Base-by-base conservation (phyloP, 2,113 vertebrate genomes). In the Hypocryptadius cinnamomeus region DNA sequence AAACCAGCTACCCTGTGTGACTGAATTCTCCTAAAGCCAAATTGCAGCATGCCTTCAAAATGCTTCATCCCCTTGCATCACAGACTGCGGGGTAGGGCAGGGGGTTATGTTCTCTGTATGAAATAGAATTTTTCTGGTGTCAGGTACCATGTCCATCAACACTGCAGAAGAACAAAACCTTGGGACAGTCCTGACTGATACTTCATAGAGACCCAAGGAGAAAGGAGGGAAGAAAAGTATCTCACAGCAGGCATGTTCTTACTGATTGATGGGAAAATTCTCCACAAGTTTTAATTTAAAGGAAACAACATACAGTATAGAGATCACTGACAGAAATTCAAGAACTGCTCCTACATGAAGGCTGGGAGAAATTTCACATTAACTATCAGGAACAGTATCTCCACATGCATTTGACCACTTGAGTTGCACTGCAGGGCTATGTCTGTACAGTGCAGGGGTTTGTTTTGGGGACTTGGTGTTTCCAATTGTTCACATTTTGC, bases 181-280 rank as follows among this genome's bases (percentile, higher is more conserved):
- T 70, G 47, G n/a, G 39, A 35, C 12, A 51, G 39, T 33, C 56
- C 64, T 14, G 40, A 33, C 60, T 53, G 22, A 13, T 45, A 48
- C 37, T 56, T 82, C 33, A 24, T 28, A 35, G 5, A 39, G 22
- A 39, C 2, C 4, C 17, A 77, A 66, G 31, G 25, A 72, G 20
- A 87, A 76, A 53, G 30, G 14, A 63, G 10, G n/a, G 22, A 42
- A 65, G 37, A 48, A 80, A 80, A 83, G 6, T 10, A 42, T 15
- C 0, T 0, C 10, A 47, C 6, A 44, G 15, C 14, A 53, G 39
- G 21, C 57, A 42, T 0, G 0, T 65, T 89, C 59, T 65, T 37
- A 23, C 19, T 77, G 22, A 35, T 5, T 3, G 2, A 22, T 27
- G 13, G 28, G 31, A 79, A 89, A 76, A 53, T 48, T 57, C 31